Conservation (phyloP, 2,888 invertebrate genomes). For the Aphodius granarius region DNA sequence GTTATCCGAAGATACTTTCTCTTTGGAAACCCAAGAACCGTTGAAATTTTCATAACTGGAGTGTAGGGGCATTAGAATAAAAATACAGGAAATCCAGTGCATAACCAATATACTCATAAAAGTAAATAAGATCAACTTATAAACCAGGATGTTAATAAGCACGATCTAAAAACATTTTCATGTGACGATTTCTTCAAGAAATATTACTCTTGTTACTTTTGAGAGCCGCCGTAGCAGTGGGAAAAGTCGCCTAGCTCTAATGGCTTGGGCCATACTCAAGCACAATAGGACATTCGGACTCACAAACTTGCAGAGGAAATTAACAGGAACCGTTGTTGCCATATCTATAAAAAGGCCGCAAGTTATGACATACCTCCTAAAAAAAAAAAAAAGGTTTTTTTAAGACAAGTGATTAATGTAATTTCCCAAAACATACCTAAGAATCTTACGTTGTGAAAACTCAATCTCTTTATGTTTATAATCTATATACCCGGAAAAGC, state of each 20-base stretch:
- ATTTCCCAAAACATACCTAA: neutral
- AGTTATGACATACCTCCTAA: conserved; percentile 5
- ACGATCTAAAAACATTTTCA: neutral
- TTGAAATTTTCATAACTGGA: neutral
- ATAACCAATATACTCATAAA: neutral
- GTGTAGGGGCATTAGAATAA: neutral
- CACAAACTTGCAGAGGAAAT: neutral
- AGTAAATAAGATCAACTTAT: neutral
- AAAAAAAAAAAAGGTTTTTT: neutral
- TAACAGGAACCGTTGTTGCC: neutral
- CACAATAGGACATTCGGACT: neutral
- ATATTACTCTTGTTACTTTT: neutral
- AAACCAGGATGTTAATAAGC: neutral
- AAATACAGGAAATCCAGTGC: neutral
- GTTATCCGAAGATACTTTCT: neutral
- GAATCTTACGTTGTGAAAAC: conserved; percentile 1
- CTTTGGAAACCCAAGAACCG: neutral
- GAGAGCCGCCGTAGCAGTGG: neutral
- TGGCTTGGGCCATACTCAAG: neutral
- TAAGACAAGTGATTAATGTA: neutral
- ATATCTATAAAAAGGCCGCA: conserved; percentile 1
- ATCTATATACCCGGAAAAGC: conserved; percentile 11
- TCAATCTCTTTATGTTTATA: neutral
- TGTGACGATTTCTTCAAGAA: too few relatives aligned
- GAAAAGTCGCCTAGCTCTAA: neutral